Percentiles rank a stretch among this genome's conserved stretches.
These are phyloP conservation scores for Octodon degus DNA, from an alignment of 2,113 vertebrate species.

Conservation along the genomic window DNA sequence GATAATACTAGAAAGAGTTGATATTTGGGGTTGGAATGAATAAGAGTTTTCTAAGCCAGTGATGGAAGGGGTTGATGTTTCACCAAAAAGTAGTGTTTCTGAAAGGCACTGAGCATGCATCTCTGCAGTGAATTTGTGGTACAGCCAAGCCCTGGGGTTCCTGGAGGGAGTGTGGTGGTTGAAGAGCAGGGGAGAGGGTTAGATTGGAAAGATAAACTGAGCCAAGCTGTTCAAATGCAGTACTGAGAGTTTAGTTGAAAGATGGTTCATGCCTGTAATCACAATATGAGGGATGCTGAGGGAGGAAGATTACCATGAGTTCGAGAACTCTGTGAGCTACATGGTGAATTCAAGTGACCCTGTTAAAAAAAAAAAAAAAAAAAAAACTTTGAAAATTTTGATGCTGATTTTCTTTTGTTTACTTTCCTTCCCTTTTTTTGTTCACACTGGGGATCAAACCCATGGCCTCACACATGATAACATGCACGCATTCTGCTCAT, in stretches of 20 bases:
- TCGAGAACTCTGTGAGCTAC: too few relatives aligned
- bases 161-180: neutral
- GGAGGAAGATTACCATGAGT: neutral
- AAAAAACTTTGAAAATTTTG: neutral
- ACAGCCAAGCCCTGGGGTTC: neutral
- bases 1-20: constrained; percentile 37
- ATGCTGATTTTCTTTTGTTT: neutral
- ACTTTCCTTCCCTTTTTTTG: too few relatives aligned
- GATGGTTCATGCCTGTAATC: neutral
- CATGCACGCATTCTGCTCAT: neutral
- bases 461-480: neutral
- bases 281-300: neutral
- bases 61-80: neutral
- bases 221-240: neutral
- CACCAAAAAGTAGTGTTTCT: neutral
- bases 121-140: neutral
- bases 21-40: constrained; percentile 18
- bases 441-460: too few relatives aligned
- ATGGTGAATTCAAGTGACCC: too few relatives aligned
- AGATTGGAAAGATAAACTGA: neutral
- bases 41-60: neutral
- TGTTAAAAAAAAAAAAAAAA: too few relatives aligned
- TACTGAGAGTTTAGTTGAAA: neutral
- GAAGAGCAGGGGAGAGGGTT: neutral
- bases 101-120: neutral